These are phyloP conservation scores for Catagonus wagneri DNA, from an alignment of 2,113 vertebrate genomes.

Conservation along the genomic window DNA sequence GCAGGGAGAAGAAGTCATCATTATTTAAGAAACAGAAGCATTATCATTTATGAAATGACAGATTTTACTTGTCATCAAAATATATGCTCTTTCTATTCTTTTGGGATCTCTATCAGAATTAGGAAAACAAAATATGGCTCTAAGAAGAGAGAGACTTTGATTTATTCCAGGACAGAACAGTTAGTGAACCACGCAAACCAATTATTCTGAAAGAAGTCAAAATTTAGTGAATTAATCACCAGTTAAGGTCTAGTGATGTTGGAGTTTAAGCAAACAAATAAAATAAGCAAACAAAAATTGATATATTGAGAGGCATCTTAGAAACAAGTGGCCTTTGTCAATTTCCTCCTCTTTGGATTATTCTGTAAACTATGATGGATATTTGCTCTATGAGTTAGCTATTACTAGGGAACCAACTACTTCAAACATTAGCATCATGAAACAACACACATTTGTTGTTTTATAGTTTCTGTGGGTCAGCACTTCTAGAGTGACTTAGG, in stretches of 20 bases:
- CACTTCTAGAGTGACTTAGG: not conserved
- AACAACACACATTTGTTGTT: not conserved
- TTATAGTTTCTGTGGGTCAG: not conserved
- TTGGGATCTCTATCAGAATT: constrained; percentile 29
- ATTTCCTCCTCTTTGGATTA: not conserved
- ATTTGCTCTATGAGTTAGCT: not conserved
- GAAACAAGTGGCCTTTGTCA: not conserved
- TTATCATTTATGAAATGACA: constrained; percentile 16
- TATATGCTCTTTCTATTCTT: not conserved
- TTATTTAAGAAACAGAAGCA: not conserved
- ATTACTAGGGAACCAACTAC: not conserved
- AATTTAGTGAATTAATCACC: constrained; percentile 1
- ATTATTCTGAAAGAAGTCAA: not conserved
- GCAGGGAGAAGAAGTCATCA: not conserved
- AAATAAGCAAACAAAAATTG: not conserved
- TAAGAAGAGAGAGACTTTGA: not conserved
- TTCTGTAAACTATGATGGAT: not conserved
- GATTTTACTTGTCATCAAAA: constrained; percentile 25
- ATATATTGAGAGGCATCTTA: not conserved
- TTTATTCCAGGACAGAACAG: not conserved
- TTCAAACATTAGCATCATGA: not conserved
- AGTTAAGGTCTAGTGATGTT: not conserved
- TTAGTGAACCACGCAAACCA: not conserved
- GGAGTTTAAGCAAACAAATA: not conserved
- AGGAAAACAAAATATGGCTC: constrained; percentile 33